Percentiles rank a stretch among this genome's conserved stretches.
phyloP scores from a whole-genome alignment of 1,140 invertebrate genomes.

The Bombus confusus region DNA sequence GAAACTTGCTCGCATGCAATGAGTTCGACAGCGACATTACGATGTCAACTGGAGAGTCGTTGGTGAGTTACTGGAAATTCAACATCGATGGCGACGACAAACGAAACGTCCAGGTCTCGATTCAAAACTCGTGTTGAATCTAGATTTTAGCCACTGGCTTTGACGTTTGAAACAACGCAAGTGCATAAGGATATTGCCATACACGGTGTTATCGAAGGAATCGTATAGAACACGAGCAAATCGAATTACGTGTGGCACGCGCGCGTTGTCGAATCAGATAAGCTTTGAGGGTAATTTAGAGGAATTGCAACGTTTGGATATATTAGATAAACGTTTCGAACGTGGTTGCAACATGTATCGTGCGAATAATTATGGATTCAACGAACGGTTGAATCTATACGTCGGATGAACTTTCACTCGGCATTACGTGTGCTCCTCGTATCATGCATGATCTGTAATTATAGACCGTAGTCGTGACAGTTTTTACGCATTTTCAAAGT shows the following conservation, averaged over 20 bases:
- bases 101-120: neutral
- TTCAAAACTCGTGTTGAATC: neutral
- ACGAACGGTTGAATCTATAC: conserved; percentile 25
- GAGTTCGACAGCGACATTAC: no score
- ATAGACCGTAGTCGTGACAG: conserved; percentile 42
- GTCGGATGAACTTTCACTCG: conserved; percentile 39
- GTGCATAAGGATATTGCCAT: neutral
- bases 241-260: conserved; percentile 30
- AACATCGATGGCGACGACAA: neutral
- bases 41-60: neutral
- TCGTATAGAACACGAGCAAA: conserved; percentile 3
- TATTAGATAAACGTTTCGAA: conserved; percentile 42
- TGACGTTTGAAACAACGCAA: neutral
- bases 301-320: conserved; percentile 33
- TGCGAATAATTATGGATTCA: conserved; percentile 58
- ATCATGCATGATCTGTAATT: conserved; percentile 62
- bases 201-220: neutral
- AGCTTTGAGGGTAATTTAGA: neutral
- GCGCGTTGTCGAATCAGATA: conserved; percentile 6
- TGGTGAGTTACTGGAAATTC: neutral
- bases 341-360: conserved; percentile 27
- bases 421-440: conserved; percentile 52
- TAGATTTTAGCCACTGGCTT: neutral
- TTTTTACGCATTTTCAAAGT: conserved; percentile 19
- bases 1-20: no score